Conservation (phyloP, 2,797 vertebrate species). For the Parauchenoglanis punctatus region DNA sequence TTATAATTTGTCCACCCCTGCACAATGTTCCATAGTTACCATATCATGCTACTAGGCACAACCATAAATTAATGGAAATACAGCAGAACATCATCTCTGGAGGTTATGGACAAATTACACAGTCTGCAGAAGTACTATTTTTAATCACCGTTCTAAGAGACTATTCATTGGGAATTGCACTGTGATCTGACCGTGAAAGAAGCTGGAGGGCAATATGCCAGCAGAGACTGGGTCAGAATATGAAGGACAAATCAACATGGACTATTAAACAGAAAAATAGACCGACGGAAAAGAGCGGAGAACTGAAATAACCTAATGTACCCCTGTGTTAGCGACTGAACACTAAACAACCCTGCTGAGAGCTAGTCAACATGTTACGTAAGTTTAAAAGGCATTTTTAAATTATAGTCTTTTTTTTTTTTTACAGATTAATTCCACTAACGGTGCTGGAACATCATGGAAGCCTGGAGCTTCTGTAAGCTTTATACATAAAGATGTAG, state of each 20-base stretch:
- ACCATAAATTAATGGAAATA: background rate
- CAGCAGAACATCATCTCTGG: background rate
- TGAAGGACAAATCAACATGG: conserved; percentile 24
- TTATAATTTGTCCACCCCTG: background rate
- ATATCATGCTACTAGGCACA: background rate
- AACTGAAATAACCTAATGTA: conserved; percentile 6
- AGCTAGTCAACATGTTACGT: conserved; percentile 3
- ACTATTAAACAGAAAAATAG: background rate
- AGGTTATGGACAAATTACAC: background rate
- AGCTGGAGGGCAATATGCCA: background rate
- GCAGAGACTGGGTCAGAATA: background rate
- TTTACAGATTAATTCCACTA: conserved; percentile 38
- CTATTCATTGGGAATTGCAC: background rate
- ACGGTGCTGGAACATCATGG: conserved; percentile 38
- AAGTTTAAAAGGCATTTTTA: conserved; percentile 13
- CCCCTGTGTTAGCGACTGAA: conserved; percentile 15
- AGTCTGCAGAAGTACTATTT: background rate
- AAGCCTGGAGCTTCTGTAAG: conserved; percentile 49
- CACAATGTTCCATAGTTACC: background rate
- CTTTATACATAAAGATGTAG: background rate
- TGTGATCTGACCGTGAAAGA: background rate
- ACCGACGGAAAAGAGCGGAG: background rate
- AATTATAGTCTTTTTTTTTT: conserved; percentile 6
- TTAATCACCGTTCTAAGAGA: background rate
- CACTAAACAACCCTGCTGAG: conserved; percentile 23